Conservation (phyloP, 2,113 vertebrate genomes). For the Anolis carolinensis region DNA sequence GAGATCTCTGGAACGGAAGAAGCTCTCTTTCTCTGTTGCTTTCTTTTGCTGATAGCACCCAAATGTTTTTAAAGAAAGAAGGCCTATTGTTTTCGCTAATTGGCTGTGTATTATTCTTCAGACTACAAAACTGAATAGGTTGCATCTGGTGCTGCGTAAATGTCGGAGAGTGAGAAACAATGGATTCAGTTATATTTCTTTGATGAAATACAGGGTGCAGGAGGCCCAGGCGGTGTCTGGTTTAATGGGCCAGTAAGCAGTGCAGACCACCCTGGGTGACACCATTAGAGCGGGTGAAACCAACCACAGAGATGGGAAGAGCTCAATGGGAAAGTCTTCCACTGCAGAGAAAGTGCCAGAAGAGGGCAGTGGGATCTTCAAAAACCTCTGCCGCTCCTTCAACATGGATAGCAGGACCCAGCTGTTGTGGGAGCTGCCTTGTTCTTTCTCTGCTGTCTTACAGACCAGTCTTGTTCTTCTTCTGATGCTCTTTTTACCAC, state of each 20-base stretch:
- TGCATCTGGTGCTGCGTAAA: slow-evolving; percentile 49
- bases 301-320: too few relatives aligned
- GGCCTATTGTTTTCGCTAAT: slow-evolving; percentile 56
- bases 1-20: slow-evolving; percentile 46
- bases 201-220: not conserved
- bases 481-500: too few relatives aligned
- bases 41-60: slow-evolving; percentile 47
- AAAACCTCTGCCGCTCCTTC: too few relatives aligned
- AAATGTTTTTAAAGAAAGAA: slow-evolving; percentile 18
- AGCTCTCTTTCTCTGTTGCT: slow-evolving; percentile 32
- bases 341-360: too few relatives aligned
- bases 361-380: too few relatives aligned
- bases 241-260: not conserved
- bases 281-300: too few relatives aligned
- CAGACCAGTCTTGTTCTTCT: too few relatives aligned
- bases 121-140: slow-evolving; percentile 34
- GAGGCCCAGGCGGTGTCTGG: not conserved
- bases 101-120: slow-evolving; percentile 31
- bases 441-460: too few relatives aligned
- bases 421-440: too few relatives aligned
- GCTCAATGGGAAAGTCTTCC: too few relatives aligned
- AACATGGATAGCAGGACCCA: too few relatives aligned
- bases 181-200: slow-evolving; percentile 18
- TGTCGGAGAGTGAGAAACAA: not conserved
- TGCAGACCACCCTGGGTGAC: too few relatives aligned